Percentiles rank a stretch among this genome's conserved stretches.
phyloP scores from a whole-genome alignment of 2,113 vertebrate species.

The Ammospiza caudacuta region DNA sequence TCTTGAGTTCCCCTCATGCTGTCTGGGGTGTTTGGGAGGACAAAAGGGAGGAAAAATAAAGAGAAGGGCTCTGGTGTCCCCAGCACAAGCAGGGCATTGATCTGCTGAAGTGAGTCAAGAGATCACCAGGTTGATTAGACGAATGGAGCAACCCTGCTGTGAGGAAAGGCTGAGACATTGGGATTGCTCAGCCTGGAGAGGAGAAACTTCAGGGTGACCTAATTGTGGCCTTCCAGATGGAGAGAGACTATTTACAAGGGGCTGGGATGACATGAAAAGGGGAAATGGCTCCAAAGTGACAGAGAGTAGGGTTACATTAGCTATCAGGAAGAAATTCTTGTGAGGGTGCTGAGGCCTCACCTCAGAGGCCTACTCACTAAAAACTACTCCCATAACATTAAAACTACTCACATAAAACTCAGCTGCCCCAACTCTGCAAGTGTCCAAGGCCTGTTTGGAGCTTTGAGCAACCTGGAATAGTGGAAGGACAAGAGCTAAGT shows the following conservation, averaged over 20 bases:
- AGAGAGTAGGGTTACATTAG: neutral
- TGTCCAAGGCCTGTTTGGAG: neutral
- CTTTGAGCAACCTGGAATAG: neutral
- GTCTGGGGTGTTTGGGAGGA: neutral
- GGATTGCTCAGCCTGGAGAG: neutral
- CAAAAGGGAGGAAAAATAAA: neutral
- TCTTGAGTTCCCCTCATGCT: neutral
- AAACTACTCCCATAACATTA: too few species aligned
- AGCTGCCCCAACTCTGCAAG: neutral
- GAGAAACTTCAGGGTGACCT: neutral
- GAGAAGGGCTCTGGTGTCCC: neutral
- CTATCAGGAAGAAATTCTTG: neutral
- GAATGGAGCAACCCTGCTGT: neutral
- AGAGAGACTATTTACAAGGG: neutral
- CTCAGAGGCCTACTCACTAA: too few species aligned
- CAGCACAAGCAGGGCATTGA: accelerated
- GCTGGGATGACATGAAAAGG: too few species aligned
- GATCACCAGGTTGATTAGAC: neutral
- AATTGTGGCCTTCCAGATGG: neutral
- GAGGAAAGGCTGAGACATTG: neutral
- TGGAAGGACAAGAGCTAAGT: neutral
- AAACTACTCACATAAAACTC: too few species aligned
- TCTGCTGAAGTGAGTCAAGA: neutral
- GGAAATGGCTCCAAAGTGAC: neutral
- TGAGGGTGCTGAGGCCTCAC: neutral